These are phyloP conservation scores for Pantherophis vulpinus DNA, from an alignment of 2,797 vertebrate species.

Conservation along the genomic window DNA sequence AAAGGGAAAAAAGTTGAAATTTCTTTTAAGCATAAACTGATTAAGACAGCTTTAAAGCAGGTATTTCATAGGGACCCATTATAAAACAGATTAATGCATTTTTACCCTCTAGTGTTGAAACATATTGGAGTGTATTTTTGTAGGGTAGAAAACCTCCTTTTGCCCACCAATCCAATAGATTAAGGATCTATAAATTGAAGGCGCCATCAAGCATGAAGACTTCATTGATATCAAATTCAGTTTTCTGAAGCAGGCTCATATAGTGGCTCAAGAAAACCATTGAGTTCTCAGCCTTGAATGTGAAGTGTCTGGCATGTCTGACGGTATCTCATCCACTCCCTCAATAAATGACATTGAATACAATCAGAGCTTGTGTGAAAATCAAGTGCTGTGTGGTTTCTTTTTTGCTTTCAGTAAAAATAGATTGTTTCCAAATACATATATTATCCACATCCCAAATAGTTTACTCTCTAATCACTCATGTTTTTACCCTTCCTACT, in stretches of 20 bases:
- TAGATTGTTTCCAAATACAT: constrained; percentile 9
- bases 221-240: constrained; percentile 65
- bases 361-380: constrained; percentile 71
- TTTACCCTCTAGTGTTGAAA: constrained; percentile 74
- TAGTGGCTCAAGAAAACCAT: constrained; percentile 69
- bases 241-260: constrained; percentile 61
- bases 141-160: constrained; percentile 67
- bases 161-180: constrained; percentile 67
- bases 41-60: constrained; percentile 71
- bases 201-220: constrained; percentile 66
- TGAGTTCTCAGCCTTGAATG: constrained; percentile 76
- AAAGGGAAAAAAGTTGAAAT: constrained; percentile 69
- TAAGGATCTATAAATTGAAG: constrained; percentile 61
- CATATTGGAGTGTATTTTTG: constrained; percentile 67
- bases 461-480: neutral
- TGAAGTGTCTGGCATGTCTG: constrained; percentile 80
- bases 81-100: constrained; percentile 71
- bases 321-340: constrained; percentile 76
- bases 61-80: constrained; percentile 71
- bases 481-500: constrained; percentile 47
- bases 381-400: constrained; percentile 72
- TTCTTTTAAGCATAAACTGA: constrained; percentile 69
- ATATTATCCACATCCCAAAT: constrained; percentile 19
- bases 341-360: constrained; percentile 79
- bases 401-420: constrained; percentile 62